Percentiles rank a stretch among this genome's conserved stretches.
phyloP scores from a whole-genome alignment of 2,888 invertebrate genomes.

The Dione vanillae region DNA sequence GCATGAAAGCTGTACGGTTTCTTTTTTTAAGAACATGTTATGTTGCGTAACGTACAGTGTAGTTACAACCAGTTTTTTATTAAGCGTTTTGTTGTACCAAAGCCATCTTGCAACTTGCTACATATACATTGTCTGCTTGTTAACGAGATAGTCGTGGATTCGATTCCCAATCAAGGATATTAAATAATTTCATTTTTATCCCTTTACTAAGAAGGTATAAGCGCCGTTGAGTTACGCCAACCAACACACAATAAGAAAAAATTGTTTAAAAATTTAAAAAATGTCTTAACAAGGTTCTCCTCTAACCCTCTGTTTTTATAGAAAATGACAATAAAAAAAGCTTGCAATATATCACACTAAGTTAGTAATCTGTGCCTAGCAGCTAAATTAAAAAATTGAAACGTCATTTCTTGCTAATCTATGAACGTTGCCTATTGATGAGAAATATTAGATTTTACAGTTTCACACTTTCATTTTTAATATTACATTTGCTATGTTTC shows the following conservation, averaged over 20 bases:
- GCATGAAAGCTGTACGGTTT: constrained; percentile 68
- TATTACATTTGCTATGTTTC: too few relatives aligned
- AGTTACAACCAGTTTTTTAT: constrained; percentile 54
- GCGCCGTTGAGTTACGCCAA: too few relatives aligned
- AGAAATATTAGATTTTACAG: background rate
- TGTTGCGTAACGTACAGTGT: constrained; percentile 63
- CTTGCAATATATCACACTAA: constrained; percentile 34
- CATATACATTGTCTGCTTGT: background rate
- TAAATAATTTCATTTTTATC: too few relatives aligned
- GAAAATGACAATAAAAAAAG: constrained; percentile 4
- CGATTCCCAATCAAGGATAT: background rate
- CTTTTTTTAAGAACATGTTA: constrained; percentile 61
- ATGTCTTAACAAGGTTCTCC: too few relatives aligned
- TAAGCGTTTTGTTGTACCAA: constrained; percentile 53
- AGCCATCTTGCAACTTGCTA: constrained; percentile 40
- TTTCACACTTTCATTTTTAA: too few relatives aligned
- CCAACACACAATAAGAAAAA: too few relatives aligned
- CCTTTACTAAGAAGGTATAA: too few relatives aligned
- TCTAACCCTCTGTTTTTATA: background rate
- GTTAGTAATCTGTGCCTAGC: constrained; percentile 22
- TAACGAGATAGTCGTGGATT: background rate
- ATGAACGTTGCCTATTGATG: background rate
- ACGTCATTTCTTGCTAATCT: background rate
- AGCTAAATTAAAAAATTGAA: constrained; percentile 37
- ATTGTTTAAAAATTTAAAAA: too few relatives aligned